phyloP scores from a whole-genome alignment of 2,888 invertebrate genomes.

The Lagria hirta region DNA sequence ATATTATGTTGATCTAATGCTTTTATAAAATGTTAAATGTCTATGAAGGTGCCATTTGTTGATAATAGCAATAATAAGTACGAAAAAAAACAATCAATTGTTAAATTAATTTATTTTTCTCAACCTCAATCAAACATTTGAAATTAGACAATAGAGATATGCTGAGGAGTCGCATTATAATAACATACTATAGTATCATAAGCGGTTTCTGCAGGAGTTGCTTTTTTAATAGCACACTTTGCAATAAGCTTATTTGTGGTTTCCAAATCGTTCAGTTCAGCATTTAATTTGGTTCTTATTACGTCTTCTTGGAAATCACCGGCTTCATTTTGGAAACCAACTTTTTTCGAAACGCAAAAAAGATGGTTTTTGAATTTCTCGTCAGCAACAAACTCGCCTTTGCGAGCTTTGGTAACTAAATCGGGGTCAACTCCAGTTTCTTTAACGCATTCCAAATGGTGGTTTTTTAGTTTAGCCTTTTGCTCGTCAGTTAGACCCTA shows the following conservation, averaged over 20 bases:
- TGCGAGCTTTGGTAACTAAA: background rate
- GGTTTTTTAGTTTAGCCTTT: background rate
- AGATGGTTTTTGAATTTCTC: slow-evolving; percentile 17
- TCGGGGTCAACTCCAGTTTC: background rate
- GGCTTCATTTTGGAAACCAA: slow-evolving; percentile 3
- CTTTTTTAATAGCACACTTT: slow-evolving; percentile 8
- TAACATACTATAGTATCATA: slow-evolving; percentile 39
- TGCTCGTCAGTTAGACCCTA: too few relatives aligned
- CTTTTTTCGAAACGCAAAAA: slow-evolving; percentile 12
- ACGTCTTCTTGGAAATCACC: slow-evolving; percentile 13
- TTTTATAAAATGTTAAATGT: too few relatives aligned
- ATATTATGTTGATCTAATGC: too few relatives aligned
- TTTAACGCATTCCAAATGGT: background rate
- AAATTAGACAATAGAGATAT: too few relatives aligned
- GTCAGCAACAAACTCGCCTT: slow-evolving; percentile 12
- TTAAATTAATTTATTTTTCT: too few relatives aligned
- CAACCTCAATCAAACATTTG: too few relatives aligned
- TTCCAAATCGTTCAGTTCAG: slow-evolving; percentile 1
- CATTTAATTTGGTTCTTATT: slow-evolving; percentile 6
- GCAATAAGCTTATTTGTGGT: slow-evolving; percentile 8
- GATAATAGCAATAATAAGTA: too few relatives aligned
- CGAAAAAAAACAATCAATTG: too few relatives aligned
- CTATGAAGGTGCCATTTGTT: too few relatives aligned
- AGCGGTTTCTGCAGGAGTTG: slow-evolving; percentile 15
- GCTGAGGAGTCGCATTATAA: too few relatives aligned